Percentiles rank a stretch among this genome's conserved stretches.
Conservation (phyloP, 1,140 invertebrate species). For the Drosophila trapezifrons region DNA sequence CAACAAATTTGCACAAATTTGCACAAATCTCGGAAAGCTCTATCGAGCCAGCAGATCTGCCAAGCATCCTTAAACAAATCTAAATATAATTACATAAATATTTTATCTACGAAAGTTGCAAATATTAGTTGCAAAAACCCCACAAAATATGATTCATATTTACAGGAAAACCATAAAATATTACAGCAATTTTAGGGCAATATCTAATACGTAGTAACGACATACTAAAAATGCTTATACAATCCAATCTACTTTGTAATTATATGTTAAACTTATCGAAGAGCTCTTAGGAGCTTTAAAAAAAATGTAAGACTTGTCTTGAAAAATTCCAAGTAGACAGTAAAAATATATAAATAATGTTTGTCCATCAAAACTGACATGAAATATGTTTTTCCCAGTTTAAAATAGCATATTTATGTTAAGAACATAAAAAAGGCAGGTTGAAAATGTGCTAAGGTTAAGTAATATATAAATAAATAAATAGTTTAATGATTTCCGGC, state of each 20-base stretch:
- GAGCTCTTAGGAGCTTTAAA: background rate
- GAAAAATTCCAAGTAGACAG: no score
- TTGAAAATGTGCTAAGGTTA: no score
- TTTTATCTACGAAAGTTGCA: no score
- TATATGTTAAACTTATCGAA: no score
- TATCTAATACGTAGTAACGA: background rate
- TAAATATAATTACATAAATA: no score
- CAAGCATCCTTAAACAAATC: background rate
- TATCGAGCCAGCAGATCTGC: background rate
- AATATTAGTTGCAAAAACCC: no score
- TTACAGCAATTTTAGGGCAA: background rate
- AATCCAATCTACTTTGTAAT: no score
- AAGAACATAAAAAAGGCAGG: background rate
- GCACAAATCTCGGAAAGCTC: constrained; percentile 16
- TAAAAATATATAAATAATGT: constrained; percentile 2
- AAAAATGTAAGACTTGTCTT: background rate
- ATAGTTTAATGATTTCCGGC: background rate
- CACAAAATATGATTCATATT: background rate
- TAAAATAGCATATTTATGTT: background rate
- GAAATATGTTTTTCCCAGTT: background rate
- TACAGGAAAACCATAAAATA: background rate
- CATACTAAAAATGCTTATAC: background rate
- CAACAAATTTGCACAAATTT: constrained; percentile 38
- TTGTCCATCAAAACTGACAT: constrained; percentile 14
- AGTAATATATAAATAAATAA: no score